Percentiles rank a stretch among this genome's conserved stretches.
Conservation (phyloP, 2,797 vertebrate genomes). For the Pelochelys cantorii region DNA sequence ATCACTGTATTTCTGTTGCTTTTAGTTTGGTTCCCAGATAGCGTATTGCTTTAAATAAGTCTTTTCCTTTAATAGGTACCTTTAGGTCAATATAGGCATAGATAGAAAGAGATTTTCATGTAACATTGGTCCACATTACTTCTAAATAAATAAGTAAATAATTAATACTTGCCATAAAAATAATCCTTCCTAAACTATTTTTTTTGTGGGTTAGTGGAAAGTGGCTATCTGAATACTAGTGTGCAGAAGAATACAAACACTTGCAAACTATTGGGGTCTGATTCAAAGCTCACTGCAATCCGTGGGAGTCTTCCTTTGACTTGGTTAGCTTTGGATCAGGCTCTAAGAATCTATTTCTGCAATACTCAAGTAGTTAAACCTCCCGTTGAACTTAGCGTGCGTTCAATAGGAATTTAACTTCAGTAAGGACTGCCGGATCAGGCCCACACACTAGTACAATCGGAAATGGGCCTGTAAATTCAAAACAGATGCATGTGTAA, state of each 20-base stretch:
- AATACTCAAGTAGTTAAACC: not conserved
- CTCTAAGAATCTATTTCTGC: not conserved
- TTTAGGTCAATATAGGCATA: not conserved
- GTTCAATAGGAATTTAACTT: not conserved
- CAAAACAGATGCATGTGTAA: not conserved
- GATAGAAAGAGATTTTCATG: not conserved
- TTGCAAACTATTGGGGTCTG: not conserved
- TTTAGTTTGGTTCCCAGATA: not conserved
- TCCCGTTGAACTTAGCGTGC: accelerated
- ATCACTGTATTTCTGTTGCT: not conserved
- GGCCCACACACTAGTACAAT: not conserved
- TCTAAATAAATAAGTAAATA: not conserved
- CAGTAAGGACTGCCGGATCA: slow-evolving; percentile 3
- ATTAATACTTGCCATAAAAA: not conserved
- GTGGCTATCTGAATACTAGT: not conserved
- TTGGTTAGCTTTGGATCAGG: not conserved
- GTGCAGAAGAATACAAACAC: accelerated
- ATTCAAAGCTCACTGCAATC: not conserved
- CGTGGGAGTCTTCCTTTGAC: not conserved
- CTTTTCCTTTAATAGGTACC: not conserved
- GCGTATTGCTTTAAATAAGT: not conserved
- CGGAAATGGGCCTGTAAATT: not conserved
- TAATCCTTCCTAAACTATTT: accelerated
- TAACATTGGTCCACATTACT: not conserved
- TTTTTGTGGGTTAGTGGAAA: not conserved